Conservation (phyloP, 2,888 invertebrate genomes). For the Ectemnius lituratus region DNA sequence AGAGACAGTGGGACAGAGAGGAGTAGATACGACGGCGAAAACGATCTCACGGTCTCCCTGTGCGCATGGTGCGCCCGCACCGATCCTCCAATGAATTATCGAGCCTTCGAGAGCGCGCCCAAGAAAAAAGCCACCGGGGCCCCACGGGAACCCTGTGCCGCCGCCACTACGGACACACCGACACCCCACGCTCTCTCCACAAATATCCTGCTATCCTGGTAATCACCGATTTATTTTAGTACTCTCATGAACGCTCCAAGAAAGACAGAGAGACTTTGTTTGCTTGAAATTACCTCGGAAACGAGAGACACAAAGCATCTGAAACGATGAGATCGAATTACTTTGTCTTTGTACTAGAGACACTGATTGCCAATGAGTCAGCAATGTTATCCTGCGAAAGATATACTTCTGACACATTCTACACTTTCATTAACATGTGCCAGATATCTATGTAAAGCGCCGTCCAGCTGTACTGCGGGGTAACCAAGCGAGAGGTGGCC, state of each 20-base stretch:
- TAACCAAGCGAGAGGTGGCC: not conserved
- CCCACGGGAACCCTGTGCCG: not conserved
- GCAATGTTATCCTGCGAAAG: too few species aligned
- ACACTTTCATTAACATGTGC: too few species aligned
- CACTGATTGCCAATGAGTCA: too few species aligned
- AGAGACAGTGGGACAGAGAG: conserved; percentile 14
- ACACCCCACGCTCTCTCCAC: not conserved
- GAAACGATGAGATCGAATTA: too few species aligned
- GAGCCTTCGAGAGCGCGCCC: conserved; percentile 48
- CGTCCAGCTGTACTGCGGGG: not conserved
- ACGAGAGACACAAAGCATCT: too few species aligned
- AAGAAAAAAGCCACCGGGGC: conserved; percentile 40
- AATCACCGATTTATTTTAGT: not conserved
- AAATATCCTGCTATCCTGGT: not conserved
- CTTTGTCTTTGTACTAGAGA: too few species aligned
- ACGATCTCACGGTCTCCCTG: conserved; percentile 62
- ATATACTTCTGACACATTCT: too few species aligned
- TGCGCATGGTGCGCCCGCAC: conserved; percentile 27
- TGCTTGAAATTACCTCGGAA: not conserved
- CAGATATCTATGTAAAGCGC: too few species aligned
- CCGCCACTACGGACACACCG: not conserved
- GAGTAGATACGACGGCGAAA: conserved; percentile 49
- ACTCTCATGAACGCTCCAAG: too few species aligned
- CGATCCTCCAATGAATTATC: conserved; percentile 62
- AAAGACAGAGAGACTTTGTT: not conserved